Conservation (phyloP, 2,797 vertebrate genomes). For the Poecilia gillii region DNA sequence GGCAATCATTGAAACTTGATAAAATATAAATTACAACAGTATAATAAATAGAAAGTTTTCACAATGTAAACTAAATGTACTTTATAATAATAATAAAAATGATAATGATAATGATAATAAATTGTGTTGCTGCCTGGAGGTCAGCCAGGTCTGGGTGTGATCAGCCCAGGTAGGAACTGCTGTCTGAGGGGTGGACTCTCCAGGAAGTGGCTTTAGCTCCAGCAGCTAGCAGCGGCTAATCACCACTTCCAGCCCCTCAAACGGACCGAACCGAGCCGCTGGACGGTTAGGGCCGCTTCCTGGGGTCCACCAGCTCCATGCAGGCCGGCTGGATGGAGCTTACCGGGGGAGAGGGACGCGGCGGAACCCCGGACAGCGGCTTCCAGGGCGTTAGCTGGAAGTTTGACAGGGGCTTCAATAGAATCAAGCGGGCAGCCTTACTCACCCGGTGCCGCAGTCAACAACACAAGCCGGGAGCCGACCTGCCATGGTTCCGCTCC, state of each 20-base stretch:
- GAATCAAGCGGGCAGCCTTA: conserved; percentile 33
- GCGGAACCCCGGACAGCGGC: not conserved
- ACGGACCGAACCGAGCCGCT: not conserved
- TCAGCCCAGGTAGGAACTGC: not conserved
- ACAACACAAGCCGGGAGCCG: conserved; percentile 91
- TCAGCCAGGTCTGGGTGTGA: not conserved
- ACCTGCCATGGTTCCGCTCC: conserved; percentile 70
- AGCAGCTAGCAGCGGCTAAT: conserved; percentile 21
- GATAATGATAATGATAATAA: no score
- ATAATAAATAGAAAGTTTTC: no score
- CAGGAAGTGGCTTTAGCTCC: conserved; percentile 69
- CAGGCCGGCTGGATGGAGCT: accelerated
- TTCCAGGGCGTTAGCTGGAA: conserved; percentile 70
- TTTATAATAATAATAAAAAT: not conserved
- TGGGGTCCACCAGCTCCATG: accelerated
- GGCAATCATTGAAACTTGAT: no score
- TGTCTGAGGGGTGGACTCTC: not conserved
- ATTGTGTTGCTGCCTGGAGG: no score
- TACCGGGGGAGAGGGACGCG: not conserved
- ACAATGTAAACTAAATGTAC: not conserved
- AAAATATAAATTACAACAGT: no score
- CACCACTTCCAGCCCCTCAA: not conserved
- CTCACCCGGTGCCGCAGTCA: conserved; percentile 89
- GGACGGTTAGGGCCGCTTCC: not conserved
- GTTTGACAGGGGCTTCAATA: conserved; percentile 61